phyloP scores from a whole-genome alignment of 2,888 invertebrate genomes.

The Mayetiola destructor region DNA sequence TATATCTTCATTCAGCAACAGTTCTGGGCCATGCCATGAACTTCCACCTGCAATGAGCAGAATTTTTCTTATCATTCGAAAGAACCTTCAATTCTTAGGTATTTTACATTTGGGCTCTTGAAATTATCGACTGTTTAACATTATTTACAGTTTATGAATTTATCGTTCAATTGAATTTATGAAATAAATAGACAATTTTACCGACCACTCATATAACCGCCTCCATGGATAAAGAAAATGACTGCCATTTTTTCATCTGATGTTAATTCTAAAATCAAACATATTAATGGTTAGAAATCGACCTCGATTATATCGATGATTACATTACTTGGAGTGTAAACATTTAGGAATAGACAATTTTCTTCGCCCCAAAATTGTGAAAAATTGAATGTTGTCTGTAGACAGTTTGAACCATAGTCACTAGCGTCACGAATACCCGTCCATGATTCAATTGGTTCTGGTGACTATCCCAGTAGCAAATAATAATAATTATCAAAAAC shows the following conservation, averaged over 20 bases:
- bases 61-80: no score
- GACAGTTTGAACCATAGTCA: constrained; percentile 10
- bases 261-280: background rate
- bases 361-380: background rate
- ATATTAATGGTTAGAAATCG: no score
- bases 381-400: background rate
- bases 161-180: no score
- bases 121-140: no score
- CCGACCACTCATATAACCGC: background rate
- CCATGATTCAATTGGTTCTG: constrained; percentile 1
- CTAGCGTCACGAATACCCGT: constrained; percentile 3
- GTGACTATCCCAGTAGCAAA: no score
- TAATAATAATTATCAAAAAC: no score
- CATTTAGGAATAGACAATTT: constrained; percentile 15
- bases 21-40: background rate
- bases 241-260: background rate
- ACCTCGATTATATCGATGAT: no score
- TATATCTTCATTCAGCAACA: background rate
- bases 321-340: constrained; percentile 2
- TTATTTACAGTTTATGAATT: no score
- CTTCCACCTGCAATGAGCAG: no score
- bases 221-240: background rate
- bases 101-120: no score
- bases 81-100: no score
- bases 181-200: no score